Conservation (phyloP, 2,888 invertebrate genomes). For the Idaea straminata region DNA sequence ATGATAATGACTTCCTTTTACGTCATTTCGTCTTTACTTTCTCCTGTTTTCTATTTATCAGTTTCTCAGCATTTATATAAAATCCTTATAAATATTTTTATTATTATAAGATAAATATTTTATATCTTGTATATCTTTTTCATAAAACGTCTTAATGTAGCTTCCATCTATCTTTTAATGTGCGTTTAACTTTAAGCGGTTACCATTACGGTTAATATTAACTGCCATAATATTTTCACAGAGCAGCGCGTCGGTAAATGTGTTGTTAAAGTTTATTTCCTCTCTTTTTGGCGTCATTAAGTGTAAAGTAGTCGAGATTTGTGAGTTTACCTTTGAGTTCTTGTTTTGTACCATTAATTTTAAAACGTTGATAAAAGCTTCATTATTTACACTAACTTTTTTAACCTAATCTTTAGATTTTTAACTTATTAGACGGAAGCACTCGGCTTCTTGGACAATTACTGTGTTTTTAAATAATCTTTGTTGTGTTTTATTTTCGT, state of each 20-base stretch:
- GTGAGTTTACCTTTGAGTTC: neutral
- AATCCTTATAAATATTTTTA: neutral
- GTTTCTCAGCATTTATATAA: neutral
- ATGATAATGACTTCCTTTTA: neutral
- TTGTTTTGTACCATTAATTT: neutral
- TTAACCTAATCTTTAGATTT: too few relatives aligned
- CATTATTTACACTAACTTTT: neutral
- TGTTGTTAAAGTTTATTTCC: slow-evolving; percentile 9
- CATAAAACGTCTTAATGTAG: neutral
- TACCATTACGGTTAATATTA: slow-evolving; percentile 1
- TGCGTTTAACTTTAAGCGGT: neutral
- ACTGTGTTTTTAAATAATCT: too few relatives aligned
- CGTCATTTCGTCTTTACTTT: neutral
- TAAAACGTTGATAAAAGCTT: neutral
- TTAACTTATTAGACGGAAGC: too few relatives aligned
- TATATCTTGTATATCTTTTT: neutral
- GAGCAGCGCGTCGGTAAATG: slow-evolving; percentile 29
- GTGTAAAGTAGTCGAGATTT: neutral
- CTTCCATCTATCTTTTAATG: neutral
- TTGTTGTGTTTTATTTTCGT: too few relatives aligned
- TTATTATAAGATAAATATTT: neutral
- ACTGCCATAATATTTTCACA: slow-evolving; percentile 61
- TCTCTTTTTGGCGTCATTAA: neutral
- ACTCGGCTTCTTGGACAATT: too few relatives aligned
- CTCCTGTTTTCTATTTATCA: neutral